Percentiles rank a stretch among this genome's conserved stretches.
Conservation (phyloP, 2,113 vertebrate genomes). For the Meleagris gallopavo region DNA sequence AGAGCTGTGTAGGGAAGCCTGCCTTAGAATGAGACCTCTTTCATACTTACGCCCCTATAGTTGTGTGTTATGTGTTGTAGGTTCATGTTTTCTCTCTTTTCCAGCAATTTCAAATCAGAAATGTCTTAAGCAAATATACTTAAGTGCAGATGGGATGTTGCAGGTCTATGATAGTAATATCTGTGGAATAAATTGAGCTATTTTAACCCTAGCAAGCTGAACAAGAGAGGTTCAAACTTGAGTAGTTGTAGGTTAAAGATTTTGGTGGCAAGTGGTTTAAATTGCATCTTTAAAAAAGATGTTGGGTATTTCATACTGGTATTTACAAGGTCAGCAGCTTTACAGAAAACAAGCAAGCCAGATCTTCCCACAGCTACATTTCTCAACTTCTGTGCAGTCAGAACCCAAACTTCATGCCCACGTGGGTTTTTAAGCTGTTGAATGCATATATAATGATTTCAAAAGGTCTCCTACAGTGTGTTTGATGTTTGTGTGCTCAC, state of each 20-base stretch:
- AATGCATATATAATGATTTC: neutral
- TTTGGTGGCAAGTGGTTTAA: neutral
- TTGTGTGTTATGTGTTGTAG: neutral
- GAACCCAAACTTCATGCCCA: neutral
- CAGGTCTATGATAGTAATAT: neutral
- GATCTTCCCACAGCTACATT: neutral
- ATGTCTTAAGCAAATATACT: neutral
- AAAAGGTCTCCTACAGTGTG: neutral
- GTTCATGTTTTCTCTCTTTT: neutral
- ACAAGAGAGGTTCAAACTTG: neutral
- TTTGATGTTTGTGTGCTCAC: neutral
- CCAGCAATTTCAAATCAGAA: neutral
- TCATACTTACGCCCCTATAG: neutral
- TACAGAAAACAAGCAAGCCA: neutral
- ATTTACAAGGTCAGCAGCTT: neutral
- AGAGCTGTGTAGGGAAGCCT: neutral
- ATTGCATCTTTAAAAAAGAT: neutral
- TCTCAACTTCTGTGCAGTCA: neutral
- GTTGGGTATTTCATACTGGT: neutral
- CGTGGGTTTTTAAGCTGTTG: neutral
- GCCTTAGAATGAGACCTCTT: neutral
- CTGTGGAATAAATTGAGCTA: accelerated
- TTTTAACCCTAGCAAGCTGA: neutral
- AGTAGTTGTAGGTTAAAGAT: neutral
- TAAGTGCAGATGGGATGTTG: neutral